Percentiles rank a stretch among this genome's conserved stretches.
Evolutionary conservation across 2,113 vertebrate genomes (phyloP).

Genomic region (Crotalus helleri): DNA sequence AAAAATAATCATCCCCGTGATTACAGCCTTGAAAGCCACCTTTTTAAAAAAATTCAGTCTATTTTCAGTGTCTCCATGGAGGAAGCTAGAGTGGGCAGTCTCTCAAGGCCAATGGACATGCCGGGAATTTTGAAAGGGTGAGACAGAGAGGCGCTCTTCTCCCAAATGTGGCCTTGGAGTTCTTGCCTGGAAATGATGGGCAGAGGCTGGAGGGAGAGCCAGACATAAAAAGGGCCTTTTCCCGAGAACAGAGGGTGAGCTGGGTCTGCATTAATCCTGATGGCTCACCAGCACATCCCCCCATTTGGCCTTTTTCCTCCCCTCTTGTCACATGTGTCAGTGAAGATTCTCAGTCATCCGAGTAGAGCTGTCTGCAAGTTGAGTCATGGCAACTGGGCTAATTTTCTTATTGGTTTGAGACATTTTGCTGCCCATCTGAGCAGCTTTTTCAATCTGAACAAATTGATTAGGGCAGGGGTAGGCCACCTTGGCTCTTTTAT

Average conservation of each 20-base stretch:
- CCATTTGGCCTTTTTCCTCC: too few species aligned
- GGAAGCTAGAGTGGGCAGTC: neutral
- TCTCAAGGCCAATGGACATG: neutral
- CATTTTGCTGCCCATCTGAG: neutral
- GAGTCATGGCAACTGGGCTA: too few species aligned
- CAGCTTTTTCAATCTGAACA: neutral
- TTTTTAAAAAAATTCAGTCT: neutral
- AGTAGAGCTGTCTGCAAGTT: too few species aligned
- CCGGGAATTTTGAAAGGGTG: neutral
- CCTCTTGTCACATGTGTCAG: too few species aligned
- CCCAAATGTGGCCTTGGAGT: neutral
- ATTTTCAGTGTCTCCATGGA: neutral
- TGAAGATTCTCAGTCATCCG: too few species aligned
- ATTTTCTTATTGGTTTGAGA: neutral
- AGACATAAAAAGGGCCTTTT: neutral
- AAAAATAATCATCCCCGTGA: neutral
- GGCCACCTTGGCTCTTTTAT: too few species aligned
- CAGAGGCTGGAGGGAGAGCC: neutral
- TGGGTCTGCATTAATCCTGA: too few species aligned
- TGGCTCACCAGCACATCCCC: too few species aligned
- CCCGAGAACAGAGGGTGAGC: neutral
- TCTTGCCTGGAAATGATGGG: neutral
- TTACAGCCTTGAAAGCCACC: neutral
- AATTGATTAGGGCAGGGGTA: neutral
- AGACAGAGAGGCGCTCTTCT: neutral